These are phyloP conservation scores for Ametastegia equiseti DNA, from an alignment of 2,888 invertebrate species.

Conservation along the genomic window DNA sequence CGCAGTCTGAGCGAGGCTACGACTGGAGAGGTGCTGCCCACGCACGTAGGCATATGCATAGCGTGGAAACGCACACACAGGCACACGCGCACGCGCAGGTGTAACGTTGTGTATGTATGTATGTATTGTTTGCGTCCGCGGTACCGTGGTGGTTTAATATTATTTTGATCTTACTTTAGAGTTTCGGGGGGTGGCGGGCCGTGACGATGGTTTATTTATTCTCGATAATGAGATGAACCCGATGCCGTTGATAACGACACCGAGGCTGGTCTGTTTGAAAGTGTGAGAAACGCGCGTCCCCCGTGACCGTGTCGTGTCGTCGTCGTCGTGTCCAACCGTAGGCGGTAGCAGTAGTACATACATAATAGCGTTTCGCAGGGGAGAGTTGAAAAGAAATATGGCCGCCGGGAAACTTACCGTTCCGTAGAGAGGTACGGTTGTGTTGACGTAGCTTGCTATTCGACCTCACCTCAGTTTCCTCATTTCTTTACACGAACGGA, in stretches of 20 bases:
- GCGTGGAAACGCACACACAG: too few relatives aligned
- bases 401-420: constrained; percentile 69
- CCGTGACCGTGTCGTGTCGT: constrained; percentile 1
- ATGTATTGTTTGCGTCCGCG: constrained; percentile 32
- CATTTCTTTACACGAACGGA: not conserved
- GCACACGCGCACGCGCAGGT: constrained; percentile 45
- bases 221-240: not conserved
- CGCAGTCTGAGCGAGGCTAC: not conserved
- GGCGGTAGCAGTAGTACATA: not conserved
- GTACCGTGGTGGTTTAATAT: constrained; percentile 32
- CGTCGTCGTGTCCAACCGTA: not conserved
- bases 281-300: constrained; percentile 19
- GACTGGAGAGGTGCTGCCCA: not conserved
- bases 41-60: too few relatives aligned
- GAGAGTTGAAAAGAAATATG: constrained; percentile 64
- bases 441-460: constrained; percentile 70
- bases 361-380: constrained; percentile 22
- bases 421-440: constrained; percentile 68
- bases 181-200: constrained; percentile 43
- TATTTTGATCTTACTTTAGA: constrained; percentile 32
- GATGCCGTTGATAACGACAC: not conserved
- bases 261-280: not conserved
- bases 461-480: not conserved
- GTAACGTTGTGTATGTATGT: constrained; percentile 48
- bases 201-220: constrained; percentile 45